Evolutionary conservation across 2,888 invertebrate genomes (phyloP), one percentile per base, ranked within the genome.

Genomic region (Morinoia aosen): DNA sequence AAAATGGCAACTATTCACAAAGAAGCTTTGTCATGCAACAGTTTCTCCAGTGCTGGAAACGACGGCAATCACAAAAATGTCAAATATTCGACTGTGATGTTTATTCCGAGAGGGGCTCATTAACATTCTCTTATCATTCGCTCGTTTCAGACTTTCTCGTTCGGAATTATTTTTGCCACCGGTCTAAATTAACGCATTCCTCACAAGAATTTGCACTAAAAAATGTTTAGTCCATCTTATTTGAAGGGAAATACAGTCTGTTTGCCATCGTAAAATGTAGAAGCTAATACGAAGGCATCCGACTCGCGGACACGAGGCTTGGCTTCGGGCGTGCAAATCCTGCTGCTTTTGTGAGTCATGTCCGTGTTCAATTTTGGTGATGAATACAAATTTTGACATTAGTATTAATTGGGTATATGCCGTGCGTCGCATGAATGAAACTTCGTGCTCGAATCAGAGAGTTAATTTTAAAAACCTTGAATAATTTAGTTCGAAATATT

Each of bases 1-100:
- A 93, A 90, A 93, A 93, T 93, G 93, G 93, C 57, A 93, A 57
- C 57, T 57, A 93, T 93, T 57, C 56, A 93, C 93, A 93, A 93
- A 93, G 93, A 48, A 57, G 93, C 93, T 57, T 56, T 93, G 93
- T 93, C 93, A 93, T 93, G 93, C 93, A 56, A 39, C n/a, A 57
- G 57, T 57, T 33, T 57, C 57, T 57, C 56, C 48, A 48, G 90
- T 90, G 90, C 90, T 90, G 90, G n/a, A 93, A 93, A 93, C 93
- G 93, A 93, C 57, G 93, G 33, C 93, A 93, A 93, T 57, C 57
- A 57, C 57, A 93, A 93, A 93, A 93, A 93, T 93, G 57, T 57
- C 93, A 93, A 93, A 56, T 57, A 93, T 93, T 93, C 93, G 93
- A 56, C 56, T 33, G 56, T 57, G 93, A 56, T 93, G 90, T 90